Evolutionary conservation across 2,888 invertebrate species (phyloP).

Genomic region (Tetrapedia diversipes): DNA sequence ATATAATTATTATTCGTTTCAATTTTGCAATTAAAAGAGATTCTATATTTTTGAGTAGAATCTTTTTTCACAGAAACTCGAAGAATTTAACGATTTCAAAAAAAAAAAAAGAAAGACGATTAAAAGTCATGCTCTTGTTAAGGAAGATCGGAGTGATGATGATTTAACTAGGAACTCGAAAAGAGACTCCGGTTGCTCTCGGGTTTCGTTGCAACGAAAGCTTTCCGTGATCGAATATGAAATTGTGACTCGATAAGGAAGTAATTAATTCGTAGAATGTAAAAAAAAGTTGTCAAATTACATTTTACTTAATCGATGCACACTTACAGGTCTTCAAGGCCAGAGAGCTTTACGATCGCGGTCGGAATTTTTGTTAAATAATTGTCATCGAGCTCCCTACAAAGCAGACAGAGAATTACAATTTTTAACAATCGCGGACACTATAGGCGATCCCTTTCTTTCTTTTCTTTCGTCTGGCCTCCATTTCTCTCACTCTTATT

Average conservation of each 20-base stretch:
- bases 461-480: neutral
- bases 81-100: too few relatives aligned
- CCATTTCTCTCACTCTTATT: too few relatives aligned
- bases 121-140: too few relatives aligned
- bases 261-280: slow-evolving; percentile 41
- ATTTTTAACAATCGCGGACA: slow-evolving; percentile 40
- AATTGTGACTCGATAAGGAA: slow-evolving; percentile 4
- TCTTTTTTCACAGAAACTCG: too few relatives aligned
- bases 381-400: slow-evolving; percentile 91
- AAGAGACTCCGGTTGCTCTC: too few relatives aligned
- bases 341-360: slow-evolving; percentile 89
- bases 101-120: too few relatives aligned
- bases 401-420: slow-evolving; percentile 74
- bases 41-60: too few relatives aligned
- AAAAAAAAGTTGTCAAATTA: slow-evolving; percentile 63
- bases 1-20: too few relatives aligned
- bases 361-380: slow-evolving; percentile 89
- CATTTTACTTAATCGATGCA: slow-evolving; percentile 63
- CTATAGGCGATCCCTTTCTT: slow-evolving; percentile 22
- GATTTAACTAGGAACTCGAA: slow-evolving; percentile 1
- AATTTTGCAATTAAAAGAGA: too few relatives aligned
- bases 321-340: slow-evolving; percentile 94
- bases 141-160: slow-evolving; percentile 4
- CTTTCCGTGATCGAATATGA: neutral
- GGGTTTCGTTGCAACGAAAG: neutral